Conservation (phyloP, 2,113 vertebrate species). For the Myotis davidii region DNA sequence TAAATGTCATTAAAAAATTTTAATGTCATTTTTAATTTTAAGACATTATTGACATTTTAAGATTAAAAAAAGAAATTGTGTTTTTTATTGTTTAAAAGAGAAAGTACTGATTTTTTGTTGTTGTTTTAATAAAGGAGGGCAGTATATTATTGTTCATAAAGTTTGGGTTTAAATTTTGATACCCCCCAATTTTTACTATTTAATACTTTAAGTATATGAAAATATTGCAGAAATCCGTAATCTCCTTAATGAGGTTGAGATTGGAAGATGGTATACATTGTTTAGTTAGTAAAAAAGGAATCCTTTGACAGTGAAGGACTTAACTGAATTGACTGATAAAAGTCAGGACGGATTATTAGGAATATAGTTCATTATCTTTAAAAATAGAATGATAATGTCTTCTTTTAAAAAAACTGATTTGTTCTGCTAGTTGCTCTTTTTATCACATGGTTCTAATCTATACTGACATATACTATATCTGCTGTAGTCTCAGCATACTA, state of each 20-base stretch:
- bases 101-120: not conserved
- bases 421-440: not conserved
- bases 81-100: not conserved
- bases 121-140: not conserved
- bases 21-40: conserved; percentile 30
- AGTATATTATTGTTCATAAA: not conserved
- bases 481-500: not conserved
- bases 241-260: not conserved
- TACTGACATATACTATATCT: not conserved
- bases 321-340: conserved; percentile 15
- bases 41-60: not conserved
- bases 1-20: no score
- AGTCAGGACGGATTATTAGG: not conserved
- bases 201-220: conserved; percentile 1
- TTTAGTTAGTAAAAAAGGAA: conserved; percentile 14
- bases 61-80: not conserved
- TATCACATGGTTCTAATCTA: not conserved
- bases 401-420: not conserved
- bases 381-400: not conserved
- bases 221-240: not conserved
- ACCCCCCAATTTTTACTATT: not conserved
- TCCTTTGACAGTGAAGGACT: not conserved
- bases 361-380: conserved; percentile 18
- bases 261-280: not conserved
- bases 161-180: conserved; percentile 20